phyloP scores from a whole-genome alignment of 2,888 invertebrate species.

The Buathra laborator region DNA sequence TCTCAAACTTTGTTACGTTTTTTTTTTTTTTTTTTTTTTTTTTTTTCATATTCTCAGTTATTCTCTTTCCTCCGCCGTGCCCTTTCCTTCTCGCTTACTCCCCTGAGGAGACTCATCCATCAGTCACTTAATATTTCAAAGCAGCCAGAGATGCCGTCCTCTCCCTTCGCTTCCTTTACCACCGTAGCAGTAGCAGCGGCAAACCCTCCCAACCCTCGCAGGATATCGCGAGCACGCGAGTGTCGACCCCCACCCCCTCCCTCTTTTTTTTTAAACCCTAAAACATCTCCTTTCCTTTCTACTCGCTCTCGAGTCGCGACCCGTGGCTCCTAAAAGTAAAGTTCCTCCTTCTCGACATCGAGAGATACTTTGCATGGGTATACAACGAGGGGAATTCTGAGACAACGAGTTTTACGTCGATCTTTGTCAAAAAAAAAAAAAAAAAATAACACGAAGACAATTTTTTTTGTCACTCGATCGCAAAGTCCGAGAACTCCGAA shows the following conservation, averaged over 20 bases:
- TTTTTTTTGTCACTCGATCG: neutral
- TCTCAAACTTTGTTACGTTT: neutral
- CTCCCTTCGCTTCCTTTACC: slow-evolving; percentile 42
- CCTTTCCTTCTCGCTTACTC: slow-evolving; percentile 66
- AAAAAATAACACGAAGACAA: neutral
- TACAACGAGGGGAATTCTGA: slow-evolving; percentile 64
- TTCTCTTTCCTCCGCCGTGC: slow-evolving; percentile 58
- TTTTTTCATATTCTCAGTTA: slow-evolving; percentile 62
- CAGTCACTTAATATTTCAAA: slow-evolving; percentile 84
- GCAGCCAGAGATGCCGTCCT: slow-evolving; percentile 69
- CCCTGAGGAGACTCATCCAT: slow-evolving; percentile 83
- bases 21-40: slow-evolving; percentile 23
- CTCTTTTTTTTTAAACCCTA: slow-evolving; percentile 81
- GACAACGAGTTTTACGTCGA: slow-evolving; percentile 32
- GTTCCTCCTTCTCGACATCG: slow-evolving; percentile 70
- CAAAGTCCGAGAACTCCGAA: slow-evolving; percentile 2
- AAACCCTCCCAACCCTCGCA: slow-evolving; percentile 25
- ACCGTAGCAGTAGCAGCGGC: neutral
- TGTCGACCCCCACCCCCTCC: neutral
- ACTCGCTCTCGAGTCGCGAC: slow-evolving; percentile 62
- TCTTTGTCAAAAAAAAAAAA: slow-evolving; percentile 17
- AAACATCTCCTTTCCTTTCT: slow-evolving; percentile 72
- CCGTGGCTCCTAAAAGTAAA: slow-evolving; percentile 76
- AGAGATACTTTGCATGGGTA: slow-evolving; percentile 76
- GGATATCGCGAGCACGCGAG: slow-evolving; percentile 39